phyloP scores from a whole-genome alignment of 2,888 invertebrate genomes.

The Polietes domitor region DNA sequence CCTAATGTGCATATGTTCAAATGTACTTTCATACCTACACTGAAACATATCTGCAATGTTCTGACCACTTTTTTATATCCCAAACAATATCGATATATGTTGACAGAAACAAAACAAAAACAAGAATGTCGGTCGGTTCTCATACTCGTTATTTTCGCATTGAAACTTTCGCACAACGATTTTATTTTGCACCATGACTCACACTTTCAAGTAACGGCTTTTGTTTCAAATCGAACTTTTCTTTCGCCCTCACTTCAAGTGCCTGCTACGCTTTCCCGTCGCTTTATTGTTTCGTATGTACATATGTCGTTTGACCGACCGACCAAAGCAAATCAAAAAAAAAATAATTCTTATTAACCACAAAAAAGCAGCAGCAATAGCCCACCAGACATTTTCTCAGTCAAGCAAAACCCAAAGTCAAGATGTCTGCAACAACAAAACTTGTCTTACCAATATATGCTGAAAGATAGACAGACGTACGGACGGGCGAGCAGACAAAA shows the following conservation, averaged over 20 bases:
- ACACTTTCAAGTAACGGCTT: conserved; percentile 40
- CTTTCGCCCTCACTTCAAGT: conserved; percentile 10
- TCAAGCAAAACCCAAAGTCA: conserved; percentile 41
- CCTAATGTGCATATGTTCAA: too few species aligned
- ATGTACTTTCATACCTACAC: too few species aligned
- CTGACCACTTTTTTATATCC: too few species aligned
- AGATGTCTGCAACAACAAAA: conserved; percentile 40
- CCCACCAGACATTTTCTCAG: conserved; percentile 32
- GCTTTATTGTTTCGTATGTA: not conserved
- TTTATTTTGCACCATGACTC: conserved; percentile 29
- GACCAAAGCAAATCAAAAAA: conserved; percentile 6
- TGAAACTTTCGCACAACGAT: not conserved
- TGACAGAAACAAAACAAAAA: not conserved
- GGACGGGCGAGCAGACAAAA: not conserved
- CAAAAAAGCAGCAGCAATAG: not conserved
- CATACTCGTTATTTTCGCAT: not conserved
- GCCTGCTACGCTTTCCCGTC: not conserved
- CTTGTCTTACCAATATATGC: conserved; percentile 40
- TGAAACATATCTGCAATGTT: too few species aligned
- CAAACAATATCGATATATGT: too few species aligned
- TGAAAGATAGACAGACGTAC: not conserved
- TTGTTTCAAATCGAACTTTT: conserved; percentile 16
- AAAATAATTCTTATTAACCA: conserved; percentile 33
- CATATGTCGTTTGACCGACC: too few species aligned
- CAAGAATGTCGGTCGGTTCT: conserved; percentile 1